Evolutionary conservation across 2,113 vertebrate genomes (phyloP), one percentile per base, ranked within the genome.

Genomic region (Microtus montanus): DNA sequence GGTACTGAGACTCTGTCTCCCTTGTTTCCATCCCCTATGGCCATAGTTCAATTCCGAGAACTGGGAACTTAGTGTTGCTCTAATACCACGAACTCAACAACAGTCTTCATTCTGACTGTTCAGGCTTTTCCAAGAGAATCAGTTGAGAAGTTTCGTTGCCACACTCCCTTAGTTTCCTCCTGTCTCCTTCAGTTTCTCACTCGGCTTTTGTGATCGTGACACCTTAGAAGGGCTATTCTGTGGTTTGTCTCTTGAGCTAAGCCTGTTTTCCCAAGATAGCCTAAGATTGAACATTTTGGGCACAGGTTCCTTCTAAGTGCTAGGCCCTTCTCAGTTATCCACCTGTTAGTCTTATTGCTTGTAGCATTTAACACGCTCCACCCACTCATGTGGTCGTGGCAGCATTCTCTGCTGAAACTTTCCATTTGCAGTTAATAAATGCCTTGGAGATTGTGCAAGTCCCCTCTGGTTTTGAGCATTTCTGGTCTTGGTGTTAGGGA

Each of bases 161-260:
- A 33, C 2, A 35, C 15, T 68, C 15, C 35, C 33, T 28, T 11
- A 13, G 7, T 33, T 13, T 3, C 3, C 8, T 74, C 15, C 30
- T n/a, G 5, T 52, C 14, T 83, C 9, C 61, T 26, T 61, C 28
- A 47, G 22, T 75, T 85, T 33, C 79, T 74, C 61, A 13, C 83
- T 28, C 19, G 19, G 52, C 44, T 83, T 75, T 61, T 35, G 22
- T 80, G 41, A 58, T 77, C 30, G 58, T 82, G 30, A 61, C 33
- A 93, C 26, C 41, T 85, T 78, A 44, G 41, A 38, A 87, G 66
- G 83, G 19, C 35, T 92, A 73, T 41, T 93, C 89, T 78, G 63
- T 80, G 35, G 30, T 64, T 28, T 33, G 8, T 28, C 78, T 38
- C 66, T 89, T 75, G 28, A 61, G 30, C 6, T 83, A 66, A 47